phyloP scores from a whole-genome alignment of 2,888 invertebrate genomes.

The Protophormia terraenovae region DNA sequence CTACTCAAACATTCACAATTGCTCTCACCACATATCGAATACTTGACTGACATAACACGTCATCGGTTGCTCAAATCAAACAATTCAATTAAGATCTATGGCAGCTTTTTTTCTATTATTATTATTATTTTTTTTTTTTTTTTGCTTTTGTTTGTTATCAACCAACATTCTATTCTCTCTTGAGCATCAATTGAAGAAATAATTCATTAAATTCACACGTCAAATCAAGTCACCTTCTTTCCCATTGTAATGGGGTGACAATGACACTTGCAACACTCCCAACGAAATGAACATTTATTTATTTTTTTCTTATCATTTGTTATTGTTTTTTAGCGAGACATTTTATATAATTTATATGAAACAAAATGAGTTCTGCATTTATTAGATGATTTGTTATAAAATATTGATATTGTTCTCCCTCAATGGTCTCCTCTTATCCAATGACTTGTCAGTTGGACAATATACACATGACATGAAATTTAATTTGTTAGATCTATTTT shows the following conservation, averaged over 20 bases:
- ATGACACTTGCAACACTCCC: background rate
- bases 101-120: too few relatives aligned
- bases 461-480: conserved; percentile 15
- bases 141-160: background rate
- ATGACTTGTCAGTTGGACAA: background rate
- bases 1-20: background rate
- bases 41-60: background rate
- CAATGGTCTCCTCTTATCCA: background rate
- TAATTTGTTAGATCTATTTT: background rate
- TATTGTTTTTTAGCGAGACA: background rate
- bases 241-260: background rate
- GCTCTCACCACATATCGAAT: background rate
- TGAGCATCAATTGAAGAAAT: conserved; percentile 30
- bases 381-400: background rate
- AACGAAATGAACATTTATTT: background rate
- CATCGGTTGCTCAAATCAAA: conserved; percentile 35
- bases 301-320: background rate
- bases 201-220: conserved; percentile 34
- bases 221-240: conserved; percentile 48
- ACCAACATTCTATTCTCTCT: background rate
- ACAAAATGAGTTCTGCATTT: background rate
- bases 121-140: too few relatives aligned
- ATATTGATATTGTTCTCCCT: background rate
- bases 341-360: background rate
- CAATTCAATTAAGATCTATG: conserved; percentile 40